Base-by-base conservation (phyloP, 2,888 invertebrate species). In the Eristalinus sepulchralis region DNA sequence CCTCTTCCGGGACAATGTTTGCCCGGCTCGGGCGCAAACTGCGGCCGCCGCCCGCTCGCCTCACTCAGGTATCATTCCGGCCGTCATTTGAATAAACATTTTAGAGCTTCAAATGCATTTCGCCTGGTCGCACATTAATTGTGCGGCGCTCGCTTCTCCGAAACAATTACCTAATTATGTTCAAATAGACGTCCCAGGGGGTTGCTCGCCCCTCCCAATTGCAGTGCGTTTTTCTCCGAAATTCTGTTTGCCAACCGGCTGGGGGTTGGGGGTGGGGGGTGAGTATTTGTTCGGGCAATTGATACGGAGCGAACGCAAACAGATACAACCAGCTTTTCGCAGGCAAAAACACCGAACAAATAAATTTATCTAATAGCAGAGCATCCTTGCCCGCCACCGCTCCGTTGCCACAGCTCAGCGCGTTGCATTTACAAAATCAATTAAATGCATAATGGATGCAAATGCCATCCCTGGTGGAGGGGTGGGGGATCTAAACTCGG, bases 381-480 rank as follows among this genome's bases (percentile, higher is more conserved):
- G 17, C 6, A 33, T 20, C 34, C 22, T 1, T 10, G 5, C 55
- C 22, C 20, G 8, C 22, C 55, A 9, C 22, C 9, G 2, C 55
- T 22, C 57, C 0, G 9, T 10, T 53, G n/a, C n/a, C 20, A 31
- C 33, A n/a, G 17, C n/a, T 62, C 62, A n/a, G 17, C 9, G n/a
- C n/a, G n/a, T 27, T 33, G 34, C 17, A 62, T n/a, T 31, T 17
- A 63, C 34, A 36, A 11, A 63, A 33, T 78, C 78, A 78, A 78
- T 78, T 78, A 71, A 64, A 70, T 36, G 31, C 55, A 70, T 78
- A 70, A 70, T 63, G 22, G 39, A 71, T 59, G 78, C 57, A 78
- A 78, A 71, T 71, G 47, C n/a, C 27, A 55, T 57, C 47, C 39
- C 27, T 5, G 27, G 27, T 2, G 27, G 27, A 27, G 27, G n/a